Conservation (phyloP, 1,140 invertebrate genomes). For the Trissolcus basalis region DNA sequence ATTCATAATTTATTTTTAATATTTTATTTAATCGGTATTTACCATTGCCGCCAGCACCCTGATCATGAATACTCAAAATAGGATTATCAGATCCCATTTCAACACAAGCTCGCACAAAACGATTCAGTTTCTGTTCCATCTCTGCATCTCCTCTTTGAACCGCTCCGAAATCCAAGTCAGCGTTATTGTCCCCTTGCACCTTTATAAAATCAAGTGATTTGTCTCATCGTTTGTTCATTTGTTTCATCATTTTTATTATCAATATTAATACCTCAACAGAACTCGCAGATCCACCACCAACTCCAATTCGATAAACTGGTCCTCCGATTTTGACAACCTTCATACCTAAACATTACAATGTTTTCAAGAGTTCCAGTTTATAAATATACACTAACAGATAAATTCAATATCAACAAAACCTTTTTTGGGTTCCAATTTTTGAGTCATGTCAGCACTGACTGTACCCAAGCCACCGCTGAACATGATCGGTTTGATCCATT, state of each 20-base stretch:
- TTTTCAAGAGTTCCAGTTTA: too few species aligned
- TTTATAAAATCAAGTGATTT: slow-evolving; percentile 70
- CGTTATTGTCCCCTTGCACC: slow-evolving; percentile 90
- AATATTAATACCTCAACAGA: slow-evolving; percentile 85
- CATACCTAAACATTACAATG: slow-evolving; percentile 80
- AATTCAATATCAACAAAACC: slow-evolving; percentile 76
- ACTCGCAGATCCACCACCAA: slow-evolving; percentile 96
- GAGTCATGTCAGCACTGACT: slow-evolving; percentile 87
- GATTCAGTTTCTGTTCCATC: slow-evolving; percentile 98
- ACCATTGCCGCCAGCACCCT: slow-evolving; percentile 98
- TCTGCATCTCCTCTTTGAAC: slow-evolving; percentile 98
- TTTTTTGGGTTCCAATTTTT: slow-evolving; percentile 83
- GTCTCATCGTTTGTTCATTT: too few species aligned
- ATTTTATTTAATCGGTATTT: slow-evolving; percentile 26
- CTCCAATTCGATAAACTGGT: slow-evolving; percentile 96
- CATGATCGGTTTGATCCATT: slow-evolving; percentile 99
- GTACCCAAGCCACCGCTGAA: slow-evolving; percentile 97
- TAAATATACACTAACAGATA: too few species aligned
- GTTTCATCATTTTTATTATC: not conserved
- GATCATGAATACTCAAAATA: slow-evolving; percentile 95
- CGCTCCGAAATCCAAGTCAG: slow-evolving; percentile 94
- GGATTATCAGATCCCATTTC: slow-evolving; percentile 90
- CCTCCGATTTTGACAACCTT: slow-evolving; percentile 96
- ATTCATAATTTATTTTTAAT: too few species aligned
- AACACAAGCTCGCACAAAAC: slow-evolving; percentile 93